These are phyloP conservation scores for Pharmacophagus antenor DNA, from an alignment of 2,888 invertebrate genomes.

Conservation along the genomic window DNA sequence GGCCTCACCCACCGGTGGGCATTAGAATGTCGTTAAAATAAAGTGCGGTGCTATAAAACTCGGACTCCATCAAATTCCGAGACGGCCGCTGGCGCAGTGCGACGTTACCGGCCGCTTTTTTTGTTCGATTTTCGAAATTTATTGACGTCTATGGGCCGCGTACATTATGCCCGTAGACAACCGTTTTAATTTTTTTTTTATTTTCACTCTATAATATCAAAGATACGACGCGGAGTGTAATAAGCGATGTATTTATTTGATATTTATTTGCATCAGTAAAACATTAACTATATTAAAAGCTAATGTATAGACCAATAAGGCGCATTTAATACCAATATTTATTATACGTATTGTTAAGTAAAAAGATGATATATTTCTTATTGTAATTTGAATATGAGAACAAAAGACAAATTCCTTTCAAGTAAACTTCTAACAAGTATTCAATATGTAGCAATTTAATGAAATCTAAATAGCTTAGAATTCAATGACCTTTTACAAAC, in stretches of 20 bases:
- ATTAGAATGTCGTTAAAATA: slow-evolving; percentile 30
- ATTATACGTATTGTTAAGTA: not conserved
- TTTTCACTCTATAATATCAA: slow-evolving; percentile 7
- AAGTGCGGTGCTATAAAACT: slow-evolving; percentile 27
- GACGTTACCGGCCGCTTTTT: slow-evolving; percentile 17
- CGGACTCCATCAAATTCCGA: slow-evolving; percentile 28
- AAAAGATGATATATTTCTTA: too few species aligned
- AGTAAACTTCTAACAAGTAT: too few species aligned
- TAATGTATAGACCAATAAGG: not conserved
- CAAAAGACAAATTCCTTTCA: too few species aligned
- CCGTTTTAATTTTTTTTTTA: not conserved
- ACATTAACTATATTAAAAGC: not conserved
- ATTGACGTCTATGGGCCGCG: slow-evolving; percentile 15
- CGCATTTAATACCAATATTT: not conserved
- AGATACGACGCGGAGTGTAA: not conserved
- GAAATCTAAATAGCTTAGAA: too few species aligned
- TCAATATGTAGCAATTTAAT: too few species aligned
- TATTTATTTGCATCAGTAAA: not conserved
- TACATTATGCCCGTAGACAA: not conserved
- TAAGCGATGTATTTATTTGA: not conserved
- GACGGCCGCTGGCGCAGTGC: slow-evolving; percentile 15
- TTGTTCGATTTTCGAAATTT: slow-evolving; percentile 26
- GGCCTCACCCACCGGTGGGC: slow-evolving; percentile 21
- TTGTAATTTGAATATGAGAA: too few species aligned
- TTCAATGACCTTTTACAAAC: too few species aligned